phyloP scores from a whole-genome alignment of 35 echinoderm and acorn worm genomes.

The Lytechinus variegatus region DNA sequence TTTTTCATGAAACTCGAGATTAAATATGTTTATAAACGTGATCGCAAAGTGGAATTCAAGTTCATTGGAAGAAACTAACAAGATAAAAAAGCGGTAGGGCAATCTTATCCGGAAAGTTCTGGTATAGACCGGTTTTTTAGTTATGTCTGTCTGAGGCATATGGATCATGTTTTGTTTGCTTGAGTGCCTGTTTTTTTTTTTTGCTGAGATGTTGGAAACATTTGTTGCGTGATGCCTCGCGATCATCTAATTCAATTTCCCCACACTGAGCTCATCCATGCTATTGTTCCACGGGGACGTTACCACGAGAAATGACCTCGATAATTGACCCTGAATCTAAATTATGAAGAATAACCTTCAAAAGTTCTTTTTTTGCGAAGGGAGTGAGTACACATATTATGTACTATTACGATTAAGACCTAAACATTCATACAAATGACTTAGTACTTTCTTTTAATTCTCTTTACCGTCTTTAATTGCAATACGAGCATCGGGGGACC shows the following conservation, averaged over 20 bases:
- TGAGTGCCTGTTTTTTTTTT: background rate
- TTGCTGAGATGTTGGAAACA: background rate
- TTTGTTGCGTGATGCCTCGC: background rate
- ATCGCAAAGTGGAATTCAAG: no score
- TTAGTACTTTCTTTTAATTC: no score
- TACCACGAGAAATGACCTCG: background rate
- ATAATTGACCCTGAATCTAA: background rate
- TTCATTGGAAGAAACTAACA: no score
- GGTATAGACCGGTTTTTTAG: background rate
- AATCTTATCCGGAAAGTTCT: background rate
- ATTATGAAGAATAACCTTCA: background rate
- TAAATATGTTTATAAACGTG: background rate
- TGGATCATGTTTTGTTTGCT: background rate
- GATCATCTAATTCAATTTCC: constrained; percentile 4
- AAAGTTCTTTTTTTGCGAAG: background rate
- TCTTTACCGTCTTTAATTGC: no score
- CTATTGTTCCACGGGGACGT: background rate
- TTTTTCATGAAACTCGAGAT: background rate
- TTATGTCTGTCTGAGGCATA: background rate
- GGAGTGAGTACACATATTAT: no score
- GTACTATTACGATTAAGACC: background rate
- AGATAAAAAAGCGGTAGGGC: background rate
- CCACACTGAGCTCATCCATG: background rate
- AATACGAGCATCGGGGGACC: no score
- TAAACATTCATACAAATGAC: background rate